Conservation (phyloP, 2,113 vertebrate genomes). For the Megaceryle torquata region DNA sequence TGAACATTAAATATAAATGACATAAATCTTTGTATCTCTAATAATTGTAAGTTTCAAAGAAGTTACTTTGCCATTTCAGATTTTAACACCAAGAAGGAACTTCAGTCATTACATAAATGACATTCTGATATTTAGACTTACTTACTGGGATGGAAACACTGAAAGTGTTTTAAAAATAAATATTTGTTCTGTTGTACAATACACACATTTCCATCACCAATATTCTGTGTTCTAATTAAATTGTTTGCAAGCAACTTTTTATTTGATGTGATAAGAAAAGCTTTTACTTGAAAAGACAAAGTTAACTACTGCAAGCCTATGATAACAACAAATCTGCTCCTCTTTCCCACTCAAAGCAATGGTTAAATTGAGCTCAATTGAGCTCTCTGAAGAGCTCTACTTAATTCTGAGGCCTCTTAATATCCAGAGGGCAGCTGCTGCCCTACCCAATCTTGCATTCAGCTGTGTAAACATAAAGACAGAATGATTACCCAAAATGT, state of each 20-base stretch:
- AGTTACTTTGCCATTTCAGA: not conserved
- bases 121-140: not conserved
- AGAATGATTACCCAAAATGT: not conserved
- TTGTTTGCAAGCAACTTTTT: not conserved
- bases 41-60: not conserved
- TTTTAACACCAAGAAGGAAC: not conserved
- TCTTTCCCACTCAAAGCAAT: not conserved
- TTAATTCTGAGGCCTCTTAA: slow-evolving; percentile 7
- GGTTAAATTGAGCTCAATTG: not conserved
- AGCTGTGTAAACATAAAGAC: slow-evolving; percentile 37
- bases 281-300: not conserved
- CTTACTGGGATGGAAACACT: not conserved
- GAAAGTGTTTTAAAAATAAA: not conserved
- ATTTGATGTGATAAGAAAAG: not conserved
- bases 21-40: not conserved
- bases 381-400: not conserved
- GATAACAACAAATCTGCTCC: not conserved
- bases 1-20: not conserved
- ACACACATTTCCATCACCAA: not conserved
- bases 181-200: not conserved
- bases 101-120: not conserved
- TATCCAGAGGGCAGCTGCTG: not conserved
- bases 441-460: not conserved
- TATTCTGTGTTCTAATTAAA: not conserved
- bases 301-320: not conserved